A percentile compares a stretch with the other conserved stretches of the same genome.
phyloP scores from a whole-genome alignment of 2,888 invertebrate genomes.

The Agonopterix arenella region DNA sequence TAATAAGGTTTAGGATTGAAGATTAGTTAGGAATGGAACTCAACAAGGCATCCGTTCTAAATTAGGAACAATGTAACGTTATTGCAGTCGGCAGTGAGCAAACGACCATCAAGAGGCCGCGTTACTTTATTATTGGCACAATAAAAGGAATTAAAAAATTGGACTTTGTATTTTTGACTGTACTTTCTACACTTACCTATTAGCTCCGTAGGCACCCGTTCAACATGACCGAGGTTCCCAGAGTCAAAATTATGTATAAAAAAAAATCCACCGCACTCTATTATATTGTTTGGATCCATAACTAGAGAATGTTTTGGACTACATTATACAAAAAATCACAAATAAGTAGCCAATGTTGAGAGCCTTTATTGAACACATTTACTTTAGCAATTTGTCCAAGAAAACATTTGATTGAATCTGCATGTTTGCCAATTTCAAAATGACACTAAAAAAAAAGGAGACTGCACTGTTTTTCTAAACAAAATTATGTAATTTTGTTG shows the following conservation, averaged over 20 bases:
- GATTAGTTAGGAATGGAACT: too few species aligned
- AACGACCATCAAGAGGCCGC: conserved; percentile 2
- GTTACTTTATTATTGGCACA: conserved; percentile 7
- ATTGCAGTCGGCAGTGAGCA: background rate
- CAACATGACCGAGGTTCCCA: conserved; percentile 90
- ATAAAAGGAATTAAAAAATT: conserved; percentile 18
- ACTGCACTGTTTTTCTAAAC: conserved; percentile 74
- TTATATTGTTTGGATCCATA: conserved; percentile 68
- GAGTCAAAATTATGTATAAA: conserved; percentile 95
- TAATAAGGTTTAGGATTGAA: too few species aligned
- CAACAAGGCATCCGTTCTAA: conserved; percentile 1
- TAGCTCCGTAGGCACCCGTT: conserved; percentile 79
- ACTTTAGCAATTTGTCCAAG: conserved; percentile 57
- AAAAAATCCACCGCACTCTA: conserved; percentile 84
- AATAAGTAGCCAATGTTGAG: conserved; percentile 41
- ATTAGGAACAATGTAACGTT: conserved; percentile 1
- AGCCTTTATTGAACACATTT: conserved; percentile 40
- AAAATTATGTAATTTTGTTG: conserved; percentile 79
- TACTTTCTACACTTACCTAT: conserved; percentile 59
- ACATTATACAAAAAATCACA: conserved; percentile 63
- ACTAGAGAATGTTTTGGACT: conserved; percentile 51
- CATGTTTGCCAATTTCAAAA: conserved; percentile 63
- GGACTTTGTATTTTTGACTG: conserved; percentile 26
- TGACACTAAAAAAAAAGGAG: conserved; percentile 62
- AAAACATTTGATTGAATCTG: conserved; percentile 48